Base-by-base conservation (phyloP, 2,888 invertebrate genomes). In the Netelia inedita region DNA sequence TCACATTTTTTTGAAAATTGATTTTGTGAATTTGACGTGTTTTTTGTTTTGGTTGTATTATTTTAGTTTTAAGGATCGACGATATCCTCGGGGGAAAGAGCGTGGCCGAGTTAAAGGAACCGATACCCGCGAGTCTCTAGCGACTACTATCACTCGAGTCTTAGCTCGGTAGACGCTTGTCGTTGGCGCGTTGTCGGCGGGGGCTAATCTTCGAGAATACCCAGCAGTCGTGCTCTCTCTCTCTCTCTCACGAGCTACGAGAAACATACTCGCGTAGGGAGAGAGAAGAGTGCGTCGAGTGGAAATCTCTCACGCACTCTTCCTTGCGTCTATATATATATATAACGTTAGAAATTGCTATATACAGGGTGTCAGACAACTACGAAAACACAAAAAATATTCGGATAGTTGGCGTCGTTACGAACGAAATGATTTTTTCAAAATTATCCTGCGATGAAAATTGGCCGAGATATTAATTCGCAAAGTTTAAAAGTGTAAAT, bases 71-170 rank as follows among this genome's bases (percentile, higher is more conserved):
- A 46, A 46, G 14, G 9, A 11, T 6, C 9, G 14, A 11, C 14
- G 1, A 10, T 46, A 46, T 11, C 6, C 10, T 14, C 14, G 46
- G 2, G 46, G 11, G 69, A 55, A 50, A 55, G 69, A 35, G 35
- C 41, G 16, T 69, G 28, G 41, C 46, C 63, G 74, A 75, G 71
- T 65, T 35, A 21, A 76, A 74, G 82, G 66, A 82, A 83, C 65
- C 73, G 68, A 74, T 63, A 74, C 73, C 61, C 65, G 82, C 78
- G 85, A 75, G 69, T 61, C 55, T 61, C 81, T 72, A 78, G 57
- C 81, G 78, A 82, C 85, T 79, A 79, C 84, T 82, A 82, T 71
- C 59, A 71, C 63, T 74, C 35, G 19, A 21, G 79, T 59, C 85
- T 73, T 57, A 61, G 53, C 68, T 59, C 11, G 28, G 23, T 69